phyloP scores from a whole-genome alignment of 2,888 invertebrate genomes.

The Cerastoderma edule region DNA sequence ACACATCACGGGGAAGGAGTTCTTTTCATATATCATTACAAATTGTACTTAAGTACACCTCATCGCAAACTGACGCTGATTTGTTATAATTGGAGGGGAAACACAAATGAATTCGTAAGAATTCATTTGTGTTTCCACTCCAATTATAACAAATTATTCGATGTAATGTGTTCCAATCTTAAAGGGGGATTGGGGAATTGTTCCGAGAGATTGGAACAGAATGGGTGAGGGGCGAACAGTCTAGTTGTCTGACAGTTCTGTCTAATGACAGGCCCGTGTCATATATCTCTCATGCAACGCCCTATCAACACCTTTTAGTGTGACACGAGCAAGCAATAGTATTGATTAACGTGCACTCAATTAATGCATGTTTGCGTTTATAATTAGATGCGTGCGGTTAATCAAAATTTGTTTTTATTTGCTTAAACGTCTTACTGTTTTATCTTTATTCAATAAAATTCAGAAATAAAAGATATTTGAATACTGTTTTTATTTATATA shows the following conservation, averaged over 20 bases:
- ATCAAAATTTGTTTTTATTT: too few species aligned
- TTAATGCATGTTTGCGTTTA: background rate
- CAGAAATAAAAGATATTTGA: too few species aligned
- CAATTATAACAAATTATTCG: background rate
- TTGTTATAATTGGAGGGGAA: background rate
- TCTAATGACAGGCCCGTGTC: slow-evolving; percentile 15
- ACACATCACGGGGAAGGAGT: too few species aligned
- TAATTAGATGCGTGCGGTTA: slow-evolving; percentile 1
- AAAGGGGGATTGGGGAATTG: background rate
- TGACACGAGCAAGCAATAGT: slow-evolving; percentile 15
- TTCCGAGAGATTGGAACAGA: slow-evolving; percentile 6
- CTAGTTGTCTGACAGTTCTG: background rate
- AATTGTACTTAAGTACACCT: background rate
- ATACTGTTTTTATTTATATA: too few species aligned
- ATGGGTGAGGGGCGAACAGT: too few species aligned
- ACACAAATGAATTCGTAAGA: background rate
- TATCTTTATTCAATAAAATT: too few species aligned
- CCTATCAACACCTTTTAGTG: slow-evolving; percentile 6
- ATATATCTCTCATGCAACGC: slow-evolving; percentile 2
- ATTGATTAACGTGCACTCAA: background rate
- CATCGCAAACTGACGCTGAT: background rate
- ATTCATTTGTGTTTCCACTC: background rate
- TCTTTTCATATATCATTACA: background rate
- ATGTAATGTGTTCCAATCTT: too few species aligned
- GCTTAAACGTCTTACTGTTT: too few species aligned